Conservation (phyloP, 2,888 invertebrate species). For the Melipona beecheii region DNA sequence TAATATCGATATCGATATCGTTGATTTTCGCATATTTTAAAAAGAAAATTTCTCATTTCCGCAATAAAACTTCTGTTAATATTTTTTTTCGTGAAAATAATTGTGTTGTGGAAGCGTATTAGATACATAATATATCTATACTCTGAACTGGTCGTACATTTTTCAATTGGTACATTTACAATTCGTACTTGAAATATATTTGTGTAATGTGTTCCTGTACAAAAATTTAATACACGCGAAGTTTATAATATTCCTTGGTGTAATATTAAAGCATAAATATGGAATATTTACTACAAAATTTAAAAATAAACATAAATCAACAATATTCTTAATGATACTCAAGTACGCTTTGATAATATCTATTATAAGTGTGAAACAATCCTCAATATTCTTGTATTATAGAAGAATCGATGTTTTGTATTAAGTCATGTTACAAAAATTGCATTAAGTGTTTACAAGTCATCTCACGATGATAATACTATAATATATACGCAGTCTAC, state of each 20-base stretch:
- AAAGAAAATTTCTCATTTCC: conserved; percentile 24
- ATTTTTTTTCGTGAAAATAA: conserved; percentile 38
- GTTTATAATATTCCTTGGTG: conserved; percentile 37
- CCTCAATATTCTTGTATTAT: conserved; percentile 28
- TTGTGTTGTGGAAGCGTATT: conserved; percentile 31
- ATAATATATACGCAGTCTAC: conserved; percentile 43
- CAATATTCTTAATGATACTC: conserved; percentile 55
- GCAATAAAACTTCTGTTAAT: conserved; percentile 28
- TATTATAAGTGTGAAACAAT: conserved; percentile 54
- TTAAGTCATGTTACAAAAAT: conserved; percentile 55
- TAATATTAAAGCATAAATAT: conserved; percentile 42
- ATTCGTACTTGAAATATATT: conserved; percentile 37
- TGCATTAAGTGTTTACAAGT: conserved; percentile 50
- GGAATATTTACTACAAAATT: conserved; percentile 49
- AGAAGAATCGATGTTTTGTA: conserved; percentile 34
- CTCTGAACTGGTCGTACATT: conserved; percentile 15
- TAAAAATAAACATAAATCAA: conserved; percentile 41
- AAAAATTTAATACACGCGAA: conserved; percentile 33
- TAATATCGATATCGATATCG: conserved; percentile 28
- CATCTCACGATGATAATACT: conserved; percentile 42
- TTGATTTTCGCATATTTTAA: conserved; percentile 14
- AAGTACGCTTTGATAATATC: conserved; percentile 61
- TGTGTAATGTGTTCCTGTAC: conserved; percentile 22
- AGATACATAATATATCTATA: conserved; percentile 15
- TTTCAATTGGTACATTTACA: conserved; percentile 31